Evolutionary conservation across 2,797 vertebrate genomes (phyloP), one percentile per base, ranked within the genome.

Genomic region (Eulemur albifrons): DNA sequence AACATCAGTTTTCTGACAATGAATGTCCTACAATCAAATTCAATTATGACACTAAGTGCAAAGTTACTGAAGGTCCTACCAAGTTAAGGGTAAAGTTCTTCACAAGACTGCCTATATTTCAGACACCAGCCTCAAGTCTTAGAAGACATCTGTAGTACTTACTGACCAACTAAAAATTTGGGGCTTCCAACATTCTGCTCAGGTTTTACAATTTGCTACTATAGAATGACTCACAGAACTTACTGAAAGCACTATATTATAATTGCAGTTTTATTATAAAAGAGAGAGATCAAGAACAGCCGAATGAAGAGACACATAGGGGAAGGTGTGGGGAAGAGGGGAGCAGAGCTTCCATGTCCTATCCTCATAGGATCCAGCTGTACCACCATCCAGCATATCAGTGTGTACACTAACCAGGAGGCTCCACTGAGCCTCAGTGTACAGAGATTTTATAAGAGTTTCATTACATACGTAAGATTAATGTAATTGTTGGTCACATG

Each of bases 281-380:
- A 27, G 17, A 20, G n/a, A 17, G 14, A 50, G 35, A 15, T 57
- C 63, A 40, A 15, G 4, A 72, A 23, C 14, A 38, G 17, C 2
- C 23, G 70, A 61, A 72, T 5, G 21, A 79, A 79, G n/a, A 72
- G 17, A 25, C 1, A 63, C 1, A 2, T 2, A 59, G 14, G 38
- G 21, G 25, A 3, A 45, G 3, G 0, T 43, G 21, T 52, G n/a
- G 8, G 40, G 43, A n/a, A 77, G 1, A 2, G 9, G 1, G 21
- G 3, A 52, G 15, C 21, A 23, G 5, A 43, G 25, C 14, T 43
- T 61, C 5, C 4, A 35, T 23, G 30, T 40, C 50, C 15, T 70
- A 10, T 23, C 9, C 30, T 76, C 38, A 35, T 35, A 25, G 32
- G 67, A 67, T 30, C 2, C 35, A 32, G 4, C 63, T 11, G 12